phyloP scores from a whole-genome alignment of 2,113 vertebrate species.

The Rhipidura dahli region DNA sequence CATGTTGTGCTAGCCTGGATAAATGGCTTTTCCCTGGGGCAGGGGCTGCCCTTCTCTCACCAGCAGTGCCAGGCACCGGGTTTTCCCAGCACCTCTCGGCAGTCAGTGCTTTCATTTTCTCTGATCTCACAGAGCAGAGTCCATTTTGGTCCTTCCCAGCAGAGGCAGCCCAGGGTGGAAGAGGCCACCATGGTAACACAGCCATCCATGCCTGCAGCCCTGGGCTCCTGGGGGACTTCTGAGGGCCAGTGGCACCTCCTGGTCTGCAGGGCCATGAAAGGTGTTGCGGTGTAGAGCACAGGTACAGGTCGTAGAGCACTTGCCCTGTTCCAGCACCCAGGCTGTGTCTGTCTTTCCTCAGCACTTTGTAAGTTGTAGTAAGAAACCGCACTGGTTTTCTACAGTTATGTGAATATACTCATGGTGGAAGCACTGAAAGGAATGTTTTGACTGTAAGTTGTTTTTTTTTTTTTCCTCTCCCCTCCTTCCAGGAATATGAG shows the following conservation, averaged over 20 bases:
- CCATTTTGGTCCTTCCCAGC: neutral
- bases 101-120: neutral
- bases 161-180: neutral
- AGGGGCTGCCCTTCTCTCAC: neutral
- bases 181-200: neutral
- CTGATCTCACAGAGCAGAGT: neutral
- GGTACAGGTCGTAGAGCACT: rapidly evolving
- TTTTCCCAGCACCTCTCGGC: neutral
- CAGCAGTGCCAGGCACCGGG: neutral
- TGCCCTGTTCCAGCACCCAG: neutral
- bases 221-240: neutral
- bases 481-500: constrained; percentile 82
- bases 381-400: neutral
- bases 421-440: constrained; percentile 14
- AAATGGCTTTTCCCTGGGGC: neutral
- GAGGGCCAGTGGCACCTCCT: neutral
- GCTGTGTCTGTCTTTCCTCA: neutral
- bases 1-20: rapidly evolving
- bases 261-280: neutral
- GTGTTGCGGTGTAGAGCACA: too few relatives aligned
- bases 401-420: neutral
- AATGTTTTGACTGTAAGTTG: constrained; percentile 1
- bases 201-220: neutral
- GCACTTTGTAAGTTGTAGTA: neutral
- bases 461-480: neutral